phyloP scores from a whole-genome alignment of 1,140 invertebrate genomes.

The Musca domestica region DNA sequence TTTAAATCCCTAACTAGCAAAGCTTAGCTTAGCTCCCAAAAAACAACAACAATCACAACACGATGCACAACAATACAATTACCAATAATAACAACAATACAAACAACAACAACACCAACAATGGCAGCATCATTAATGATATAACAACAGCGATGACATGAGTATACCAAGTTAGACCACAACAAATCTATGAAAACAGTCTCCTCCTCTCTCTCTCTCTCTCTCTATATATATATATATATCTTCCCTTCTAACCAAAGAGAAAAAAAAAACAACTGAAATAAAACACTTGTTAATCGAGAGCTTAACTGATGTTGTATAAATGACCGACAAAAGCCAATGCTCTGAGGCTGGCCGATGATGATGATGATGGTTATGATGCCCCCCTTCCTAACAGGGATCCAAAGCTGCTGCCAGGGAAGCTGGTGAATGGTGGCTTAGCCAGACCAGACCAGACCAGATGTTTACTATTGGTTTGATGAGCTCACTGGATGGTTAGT shows the following conservation, averaged over 20 bases:
- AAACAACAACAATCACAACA: no score
- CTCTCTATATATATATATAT: no score
- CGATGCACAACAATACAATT: no score
- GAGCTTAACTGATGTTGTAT: conserved; percentile 9
- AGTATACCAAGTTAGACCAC: neutral
- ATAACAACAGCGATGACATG: neutral
- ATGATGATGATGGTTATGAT: neutral
- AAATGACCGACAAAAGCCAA: neutral
- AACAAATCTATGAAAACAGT: neutral
- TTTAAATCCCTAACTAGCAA: no score
- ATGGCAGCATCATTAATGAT: neutral
- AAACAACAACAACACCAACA: neutral
- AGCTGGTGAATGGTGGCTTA: no score
- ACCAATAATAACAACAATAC: neutral
- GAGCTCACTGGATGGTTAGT: no score
- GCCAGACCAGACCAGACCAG: no score
- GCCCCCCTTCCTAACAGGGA: neutral
- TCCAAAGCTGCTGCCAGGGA: no score
- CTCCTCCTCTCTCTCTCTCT: no score
- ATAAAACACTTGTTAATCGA: conserved; percentile 21
- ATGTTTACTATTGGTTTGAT: no score
- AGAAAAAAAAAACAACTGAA: conserved; percentile 4
- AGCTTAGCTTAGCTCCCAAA: no score
- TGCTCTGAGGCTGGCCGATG: neutral
- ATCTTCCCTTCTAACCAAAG: no score